A percentile compares a stretch with the other conserved stretches of the same genome.
Evolutionary conservation across 2,888 invertebrate genomes (phyloP).

Genomic region (Thera britannica): DNA sequence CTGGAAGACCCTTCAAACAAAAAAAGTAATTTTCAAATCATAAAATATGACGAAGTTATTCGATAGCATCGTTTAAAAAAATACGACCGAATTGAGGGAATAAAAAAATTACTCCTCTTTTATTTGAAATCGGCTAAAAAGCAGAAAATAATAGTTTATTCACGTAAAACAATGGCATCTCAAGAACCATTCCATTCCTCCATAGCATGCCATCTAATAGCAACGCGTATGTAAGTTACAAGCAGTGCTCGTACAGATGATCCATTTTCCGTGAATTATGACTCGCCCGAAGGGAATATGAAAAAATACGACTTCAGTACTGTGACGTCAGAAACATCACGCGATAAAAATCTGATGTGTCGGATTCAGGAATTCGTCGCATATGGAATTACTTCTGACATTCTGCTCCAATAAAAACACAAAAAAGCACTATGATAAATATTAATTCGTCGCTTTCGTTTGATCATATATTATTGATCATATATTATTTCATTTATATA

Average conservation of each 20-base stretch:
- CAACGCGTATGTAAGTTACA: constrained; percentile 45
- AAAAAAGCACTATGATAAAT: neutral
- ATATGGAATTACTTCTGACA: neutral
- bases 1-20: too few species aligned
- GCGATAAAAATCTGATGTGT: constrained; percentile 43
- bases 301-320: constrained; percentile 55
- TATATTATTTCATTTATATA: too few species aligned
- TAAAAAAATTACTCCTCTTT: too few species aligned
- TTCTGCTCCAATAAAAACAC: neutral
- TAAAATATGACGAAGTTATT: too few species aligned
- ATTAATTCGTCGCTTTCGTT: too few species aligned
- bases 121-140: neutral
- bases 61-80: too few species aligned
- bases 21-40: too few species aligned
- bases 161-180: neutral
- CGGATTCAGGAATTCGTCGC: constrained; percentile 22
- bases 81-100: too few species aligned
- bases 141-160: neutral
- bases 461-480: too few species aligned
- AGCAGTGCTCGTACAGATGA: constrained; percentile 55
- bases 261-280: constrained; percentile 75
- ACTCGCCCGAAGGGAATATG: constrained; percentile 62
- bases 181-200: constrained; percentile 42
- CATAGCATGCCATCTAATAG: constrained; percentile 46
- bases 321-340: constrained; percentile 52